Evolutionary conservation across 23 tunicate genomes (phyloP), one percentile per base, ranked within the genome.

Genomic region (Aplidium turbinatum): DNA sequence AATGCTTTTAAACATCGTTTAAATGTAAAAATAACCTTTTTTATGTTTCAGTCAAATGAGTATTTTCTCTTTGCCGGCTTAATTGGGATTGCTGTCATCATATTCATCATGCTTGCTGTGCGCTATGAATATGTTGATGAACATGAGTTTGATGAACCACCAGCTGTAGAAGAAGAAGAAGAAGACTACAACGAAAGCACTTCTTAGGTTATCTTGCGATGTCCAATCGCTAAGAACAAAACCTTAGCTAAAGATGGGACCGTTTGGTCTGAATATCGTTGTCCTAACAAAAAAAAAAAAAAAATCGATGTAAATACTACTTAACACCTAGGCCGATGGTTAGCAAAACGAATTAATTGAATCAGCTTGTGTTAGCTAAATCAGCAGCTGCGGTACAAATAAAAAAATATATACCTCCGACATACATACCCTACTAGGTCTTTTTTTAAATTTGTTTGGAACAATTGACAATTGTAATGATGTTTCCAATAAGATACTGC

Each of bases 61-160:
- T 84, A 84, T 47, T 78, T 68, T 58, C 52, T 84, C 21, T 84
- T 84, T 40, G 83, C 91, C 33, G 91, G 91, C 4, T 33, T 84
- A 7, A 84, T 84, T 45, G 82, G 61, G 6, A 34, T 77, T 36
- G 91, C 91, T 16, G 63, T 78, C 0, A 77, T 84, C 31, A 0
- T 84, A 6, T 84, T 84, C 78, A 58, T 84, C 0, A 45, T 77
- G 1, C 75, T 84, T n/a, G 91, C 91, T 26, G 32, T 50, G 18
- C 72, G 91, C 0, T 84, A 84, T 58, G 29, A 78, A 45, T 84
- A 84, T 35, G 91, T 84, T 0, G 83, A 84, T 47, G 91, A 84
- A 65, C 25, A 39, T 6, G 82, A 75, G 35, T 83, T 83, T 64
- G n/a, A 68, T 20, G 73, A 57, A 58, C 13, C 13, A 45, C 51